Evolutionary conservation across 2,888 invertebrate species (phyloP).

Genomic region (Melipona bicolor): DNA sequence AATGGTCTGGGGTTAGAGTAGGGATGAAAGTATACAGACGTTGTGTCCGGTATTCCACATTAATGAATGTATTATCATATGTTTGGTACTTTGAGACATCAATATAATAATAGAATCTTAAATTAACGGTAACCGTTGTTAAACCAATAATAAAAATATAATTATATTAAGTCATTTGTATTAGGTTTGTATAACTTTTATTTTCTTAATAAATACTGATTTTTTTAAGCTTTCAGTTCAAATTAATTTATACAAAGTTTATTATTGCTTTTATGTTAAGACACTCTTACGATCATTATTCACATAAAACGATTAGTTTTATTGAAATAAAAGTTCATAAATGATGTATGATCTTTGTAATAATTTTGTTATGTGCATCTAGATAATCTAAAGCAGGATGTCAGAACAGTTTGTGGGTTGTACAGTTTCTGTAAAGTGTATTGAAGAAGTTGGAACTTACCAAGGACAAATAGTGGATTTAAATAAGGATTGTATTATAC

Average conservation of each 20-base stretch:
- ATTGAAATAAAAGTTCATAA: not conserved
- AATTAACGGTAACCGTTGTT: not conserved
- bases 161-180: constrained; percentile 12
- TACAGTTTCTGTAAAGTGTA: constrained; percentile 93
- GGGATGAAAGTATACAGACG: constrained; percentile 38
- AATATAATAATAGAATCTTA: constrained; percentile 6
- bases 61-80: constrained; percentile 20
- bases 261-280: not conserved
- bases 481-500: constrained; percentile 89
- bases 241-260: not conserved
- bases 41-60: constrained; percentile 20
- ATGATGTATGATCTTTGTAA: constrained; percentile 4
- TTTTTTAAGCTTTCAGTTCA: not conserved
- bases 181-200: constrained; percentile 44
- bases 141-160: constrained; percentile 11
- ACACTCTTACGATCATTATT: not conserved
- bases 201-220: not conserved
- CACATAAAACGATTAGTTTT: not conserved
- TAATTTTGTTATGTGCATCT: constrained; percentile 1
- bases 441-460: constrained; percentile 91
- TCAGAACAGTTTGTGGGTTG: constrained; percentile 86
- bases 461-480: constrained; percentile 92
- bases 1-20: constrained; percentile 35
- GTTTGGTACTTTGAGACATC: constrained; percentile 8
- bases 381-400: constrained; percentile 70